Conservation (phyloP, 2,797 vertebrate species). For the Graptemys geographica region DNA sequence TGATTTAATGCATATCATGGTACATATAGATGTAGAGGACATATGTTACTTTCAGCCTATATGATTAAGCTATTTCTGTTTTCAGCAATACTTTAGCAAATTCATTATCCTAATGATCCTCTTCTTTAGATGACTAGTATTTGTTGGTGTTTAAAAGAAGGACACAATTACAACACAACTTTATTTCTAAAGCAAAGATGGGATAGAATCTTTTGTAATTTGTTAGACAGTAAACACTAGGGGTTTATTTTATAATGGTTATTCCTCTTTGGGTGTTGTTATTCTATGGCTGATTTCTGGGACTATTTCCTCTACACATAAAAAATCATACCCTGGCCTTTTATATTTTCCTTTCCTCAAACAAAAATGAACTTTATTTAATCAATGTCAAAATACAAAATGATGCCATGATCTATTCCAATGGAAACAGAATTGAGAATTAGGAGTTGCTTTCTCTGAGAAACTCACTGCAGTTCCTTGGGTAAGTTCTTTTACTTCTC, state of each 20-base stretch:
- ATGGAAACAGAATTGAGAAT: not conserved
- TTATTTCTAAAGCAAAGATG: not conserved
- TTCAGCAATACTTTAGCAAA: not conserved
- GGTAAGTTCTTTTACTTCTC: not conserved
- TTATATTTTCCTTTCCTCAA: not conserved
- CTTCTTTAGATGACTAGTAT: not conserved
- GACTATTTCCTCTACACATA: not conserved
- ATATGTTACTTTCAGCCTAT: not conserved
- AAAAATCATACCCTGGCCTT: rapidly evolving
- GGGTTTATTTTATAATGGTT: not conserved
- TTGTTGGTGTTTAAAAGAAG: not conserved
- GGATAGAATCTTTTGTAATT: no score
- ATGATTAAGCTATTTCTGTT: not conserved
- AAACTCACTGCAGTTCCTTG: not conserved
- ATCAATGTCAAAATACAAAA: not conserved
- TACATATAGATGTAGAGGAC: not conserved
- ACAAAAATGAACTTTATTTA: not conserved
- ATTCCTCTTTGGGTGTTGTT: not conserved
- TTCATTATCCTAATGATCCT: not conserved
- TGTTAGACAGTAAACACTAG: not conserved
- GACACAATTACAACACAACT: not conserved
- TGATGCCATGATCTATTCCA: not conserved
- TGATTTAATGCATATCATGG: not conserved
- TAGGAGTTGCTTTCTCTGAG: not conserved
- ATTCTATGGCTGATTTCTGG: not conserved